Conservation (phyloP, 2,888 invertebrate species). For the Isoperla grammatica region DNA sequence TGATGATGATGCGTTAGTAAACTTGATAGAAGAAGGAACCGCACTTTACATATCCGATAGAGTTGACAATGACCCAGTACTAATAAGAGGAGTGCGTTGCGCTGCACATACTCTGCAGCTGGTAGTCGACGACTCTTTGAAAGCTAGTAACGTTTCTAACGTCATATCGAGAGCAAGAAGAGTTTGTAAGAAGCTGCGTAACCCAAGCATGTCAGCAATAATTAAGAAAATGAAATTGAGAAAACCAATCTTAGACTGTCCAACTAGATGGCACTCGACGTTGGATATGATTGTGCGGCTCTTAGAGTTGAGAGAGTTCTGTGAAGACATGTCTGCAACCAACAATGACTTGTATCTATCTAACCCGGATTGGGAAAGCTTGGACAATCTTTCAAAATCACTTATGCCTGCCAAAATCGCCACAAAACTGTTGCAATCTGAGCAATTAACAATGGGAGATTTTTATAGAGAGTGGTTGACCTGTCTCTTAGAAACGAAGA, state of each 20-base stretch:
- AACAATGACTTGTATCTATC: not conserved
- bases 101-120: slow-evolving; percentile 17
- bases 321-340: not conserved
- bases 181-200: not conserved
- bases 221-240: not conserved
- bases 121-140: slow-evolving; percentile 10
- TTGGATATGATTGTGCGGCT: slow-evolving; percentile 2
- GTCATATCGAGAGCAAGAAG: not conserved
- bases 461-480: not conserved
- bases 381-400: not conserved
- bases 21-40: not conserved
- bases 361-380: not conserved
- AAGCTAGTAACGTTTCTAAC: not conserved
- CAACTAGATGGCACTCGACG: slow-evolving; percentile 16
- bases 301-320: not conserved
- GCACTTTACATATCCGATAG: not conserved
- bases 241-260: slow-evolving; percentile 11
- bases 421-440: slow-evolving; percentile 1
- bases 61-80: not conserved
- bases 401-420: slow-evolving; percentile 13
- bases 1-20: no score
- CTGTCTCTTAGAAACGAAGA: not conserved
- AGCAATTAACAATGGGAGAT: slow-evolving; percentile 2
- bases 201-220: not conserved
- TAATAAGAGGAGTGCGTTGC: slow-evolving; percentile 4